A percentile compares a stretch with the other conserved stretches of the same genome.
phyloP scores from a whole-genome alignment of 2,888 invertebrate genomes.

The Synergus gifuensis region DNA sequence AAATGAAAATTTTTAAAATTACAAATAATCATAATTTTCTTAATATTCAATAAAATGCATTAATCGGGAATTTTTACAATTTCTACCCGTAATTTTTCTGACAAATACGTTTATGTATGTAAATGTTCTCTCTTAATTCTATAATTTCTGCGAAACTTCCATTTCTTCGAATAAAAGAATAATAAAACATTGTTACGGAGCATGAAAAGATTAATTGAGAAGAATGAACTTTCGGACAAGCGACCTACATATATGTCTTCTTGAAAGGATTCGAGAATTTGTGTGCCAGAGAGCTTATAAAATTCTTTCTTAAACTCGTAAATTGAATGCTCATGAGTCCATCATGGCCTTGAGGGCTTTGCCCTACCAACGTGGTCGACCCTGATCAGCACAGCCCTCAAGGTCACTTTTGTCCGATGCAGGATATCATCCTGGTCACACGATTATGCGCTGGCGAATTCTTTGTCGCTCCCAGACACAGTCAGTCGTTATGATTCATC shows the following conservation, averaged over 20 bases:
- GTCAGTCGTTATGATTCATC: conserved; percentile 45
- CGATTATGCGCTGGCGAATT: conserved; percentile 43
- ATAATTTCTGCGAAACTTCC: conserved; percentile 19
- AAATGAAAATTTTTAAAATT: no score
- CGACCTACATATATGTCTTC: conserved; percentile 24
- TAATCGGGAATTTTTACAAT: no score
- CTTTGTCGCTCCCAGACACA: conserved; percentile 41
- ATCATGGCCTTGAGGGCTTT: conserved; percentile 66
- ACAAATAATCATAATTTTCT: no score
- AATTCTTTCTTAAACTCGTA: conserved; percentile 23
- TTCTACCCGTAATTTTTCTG: no score
- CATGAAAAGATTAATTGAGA: conserved; percentile 23
- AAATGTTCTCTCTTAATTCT: neutral
- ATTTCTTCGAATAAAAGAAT: conserved; percentile 7
- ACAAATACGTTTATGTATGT: no score
- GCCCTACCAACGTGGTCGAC: conserved; percentile 63
- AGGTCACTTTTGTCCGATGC: conserved; percentile 65
- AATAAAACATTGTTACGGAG: neutral
- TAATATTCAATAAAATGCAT: no score
- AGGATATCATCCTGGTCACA: conserved; percentile 57
- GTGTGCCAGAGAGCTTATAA: conserved; percentile 47
- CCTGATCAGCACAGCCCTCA: conserved; percentile 60
- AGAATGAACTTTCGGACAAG: conserved; percentile 39
- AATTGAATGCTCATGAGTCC: conserved; percentile 48
- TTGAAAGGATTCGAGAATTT: neutral